Base-by-base conservation (phyloP, 2,888 invertebrate species). In the Teinopalpus imperialis region DNA sequence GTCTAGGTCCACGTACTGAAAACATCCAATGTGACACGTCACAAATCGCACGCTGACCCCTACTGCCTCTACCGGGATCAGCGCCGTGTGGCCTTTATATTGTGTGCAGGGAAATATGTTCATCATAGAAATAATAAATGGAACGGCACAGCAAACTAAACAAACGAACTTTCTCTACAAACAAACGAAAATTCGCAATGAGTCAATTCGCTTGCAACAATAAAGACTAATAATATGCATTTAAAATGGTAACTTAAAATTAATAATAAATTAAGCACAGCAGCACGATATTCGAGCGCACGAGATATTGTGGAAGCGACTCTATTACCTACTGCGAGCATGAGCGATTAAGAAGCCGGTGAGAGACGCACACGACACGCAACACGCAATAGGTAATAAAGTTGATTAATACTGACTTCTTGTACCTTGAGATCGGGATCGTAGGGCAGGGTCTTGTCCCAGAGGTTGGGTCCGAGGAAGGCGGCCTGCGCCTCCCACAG, bases 361-460 rank as follows among this genome's bases (percentile, higher is more conserved):
- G 57, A 59, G 44, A 68, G 60, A 74, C 72, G 32, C 32, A 69
- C 71, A 77, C 75, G 74, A 68, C 74, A 78, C 78, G 81, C 81
- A 78, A 60, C 75, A 82, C 80, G 81, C 76, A 80, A 79, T 72
- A 73, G 70, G 80, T 46, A 46, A 46, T 45, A 45, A 34, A 40
- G 32, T 45, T 75, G 76, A 59, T 69, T 73, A 73, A 68, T 90
- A 90, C 90, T 91, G 91, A 91, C 91, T 91, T 91, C 90, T 86
- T 90, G 91, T 93, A 96, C 96, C 94, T 97, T 97, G 91, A 98
- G 95, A 92, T 97, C 97, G 81, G 96, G 94, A 90, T 97, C 96
- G 81, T 96, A 97, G 68, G 95, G 94, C 74, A 94, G 90, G 65
- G 97, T 95, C 89, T 97, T 97, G 90, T 98, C 97, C 98, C 98